Base-by-base conservation (phyloP, 23 tunicate species). In the Trididemnum clinides region DNA sequence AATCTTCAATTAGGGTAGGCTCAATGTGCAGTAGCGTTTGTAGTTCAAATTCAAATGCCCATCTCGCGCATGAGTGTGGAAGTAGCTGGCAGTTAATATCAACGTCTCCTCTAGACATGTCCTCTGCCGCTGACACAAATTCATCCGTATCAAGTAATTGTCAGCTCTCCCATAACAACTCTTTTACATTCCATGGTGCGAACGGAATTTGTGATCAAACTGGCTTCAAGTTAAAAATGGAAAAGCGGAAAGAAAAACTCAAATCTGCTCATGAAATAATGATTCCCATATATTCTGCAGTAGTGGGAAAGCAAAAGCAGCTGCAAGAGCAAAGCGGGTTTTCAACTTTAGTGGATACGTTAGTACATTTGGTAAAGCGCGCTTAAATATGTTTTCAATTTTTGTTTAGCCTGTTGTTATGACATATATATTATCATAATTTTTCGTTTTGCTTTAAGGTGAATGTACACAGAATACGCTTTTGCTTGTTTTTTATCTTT, bases 51-150 rank as follows among this genome's bases (percentile, higher is more conserved):
- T 87, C 91, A 25, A 66, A 50, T 66, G 33, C 78, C 26, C 72
- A 80, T 21, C 21, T n/a, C 3, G 64, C 35, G 26, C 80, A 62
- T 25, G 94, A 84, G 78, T 81, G 85, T 12, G 88, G 94, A 1
- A 84, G 94, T 39, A 89, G 94, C 82, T 89, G 94, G 94, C 94
- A 89, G 64, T 31, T 89, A 72, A 77, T 89, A 28, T 77, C 83
- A 6, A 38, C 86, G 7, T 74, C 86, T 31, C 80, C 84, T 27
- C 50, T 3, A 33, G 70, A 32, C 7, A 30, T 82, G 5, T 80
- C 84, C 12, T 33, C 84, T 29, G 62, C 39, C 20, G 51, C 64
- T 2, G 54, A 57, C 35, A 31, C 76, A 6, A 28, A 29, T 28
- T 66, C 75, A 6, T 29, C 75, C 6, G 10, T 20, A 19, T 37